Evolutionary conservation across 2,113 vertebrate species (phyloP), one percentile per base, ranked within the genome.

Genomic region (Cichladusa arquata): DNA sequence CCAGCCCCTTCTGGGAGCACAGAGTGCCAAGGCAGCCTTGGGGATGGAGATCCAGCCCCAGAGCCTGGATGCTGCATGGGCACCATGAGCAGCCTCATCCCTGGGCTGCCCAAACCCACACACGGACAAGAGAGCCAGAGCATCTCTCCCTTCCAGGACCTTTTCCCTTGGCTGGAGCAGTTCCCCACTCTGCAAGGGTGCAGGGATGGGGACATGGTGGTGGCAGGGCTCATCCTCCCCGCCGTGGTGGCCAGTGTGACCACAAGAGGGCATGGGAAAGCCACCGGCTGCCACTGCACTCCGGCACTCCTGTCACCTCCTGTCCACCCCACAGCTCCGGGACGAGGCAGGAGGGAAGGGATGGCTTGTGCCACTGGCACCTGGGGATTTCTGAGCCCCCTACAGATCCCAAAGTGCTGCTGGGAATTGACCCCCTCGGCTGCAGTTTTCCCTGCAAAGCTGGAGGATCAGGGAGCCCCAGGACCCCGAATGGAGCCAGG

Each of bases 201-300:
- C 28, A 28, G 78, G 42, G 56, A 29, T 2, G 13, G 78, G 34
- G 38, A 54, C 36, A 0, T 9, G 45, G 23, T 11, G 45, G 23
- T 25, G 50, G 19, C n/a, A 26, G 28, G n/a, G 86, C 20, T 70
- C 6, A 1, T 33, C 61, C 22, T 22, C 2, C 4, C 79, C 8
- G 7, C 38, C 16, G 1, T 5, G 51, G 48, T n/a, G 33, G 24
- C 2, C 4, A 0, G 1, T 0, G 6, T 36, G 33, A 42, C 84
- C 95, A 65, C 56, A 25, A 71, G 74, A 45, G 47, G 92, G 89
- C 51, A 71, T 2, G 57, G 60, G 26, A 45, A 65, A 60, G 53
- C 44, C 71, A 18, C 22, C 0, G 0, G 15, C 5, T 42, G 42
- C 6, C 48, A 10, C 47, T 1, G 4, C 24, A 2, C 2, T 8